These are phyloP conservation scores for Ormyrus rosae DNA, from an alignment of 2,888 invertebrate genomes.

Conservation along the genomic window DNA sequence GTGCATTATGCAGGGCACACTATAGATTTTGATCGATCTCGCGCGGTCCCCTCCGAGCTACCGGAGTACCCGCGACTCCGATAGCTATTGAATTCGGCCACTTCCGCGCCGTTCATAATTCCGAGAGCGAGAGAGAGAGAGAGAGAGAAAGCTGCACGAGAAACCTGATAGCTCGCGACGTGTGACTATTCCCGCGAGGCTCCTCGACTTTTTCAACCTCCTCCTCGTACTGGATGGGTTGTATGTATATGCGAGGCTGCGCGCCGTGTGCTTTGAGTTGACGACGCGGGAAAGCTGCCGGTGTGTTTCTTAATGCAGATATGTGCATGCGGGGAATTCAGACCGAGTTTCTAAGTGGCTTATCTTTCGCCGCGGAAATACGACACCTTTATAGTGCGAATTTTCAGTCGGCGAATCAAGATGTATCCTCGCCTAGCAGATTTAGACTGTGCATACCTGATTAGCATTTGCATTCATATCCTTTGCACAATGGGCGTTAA, in stretches of 20 bases:
- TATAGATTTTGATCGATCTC: conserved; percentile 49
- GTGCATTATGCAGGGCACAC: conserved; percentile 2
- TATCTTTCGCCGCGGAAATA: background rate
- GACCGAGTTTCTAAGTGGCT: background rate
- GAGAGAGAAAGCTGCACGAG: background rate
- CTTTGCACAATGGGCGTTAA: no score
- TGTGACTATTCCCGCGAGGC: background rate
- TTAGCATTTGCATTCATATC: no score
- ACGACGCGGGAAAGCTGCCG: background rate
- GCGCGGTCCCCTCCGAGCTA: background rate
- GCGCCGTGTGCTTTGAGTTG: no score
- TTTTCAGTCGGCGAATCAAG: no score
- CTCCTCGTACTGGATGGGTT: no score
- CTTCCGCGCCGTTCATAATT: conserved; percentile 39
- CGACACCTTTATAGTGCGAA: background rate
- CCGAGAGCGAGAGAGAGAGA: background rate
- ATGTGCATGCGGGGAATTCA: background rate
- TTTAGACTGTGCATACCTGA: no score
- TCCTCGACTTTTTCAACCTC: conserved; percentile 1
- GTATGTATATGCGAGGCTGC: no score
- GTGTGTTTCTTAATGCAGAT: background rate
- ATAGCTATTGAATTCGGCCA: conserved; percentile 32
- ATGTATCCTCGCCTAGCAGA: no score
- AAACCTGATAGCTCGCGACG: conserved; percentile 1
- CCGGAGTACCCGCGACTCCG: background rate